phyloP scores from a whole-genome alignment of 2,888 invertebrate species.

The Drosophila yooni region DNA sequence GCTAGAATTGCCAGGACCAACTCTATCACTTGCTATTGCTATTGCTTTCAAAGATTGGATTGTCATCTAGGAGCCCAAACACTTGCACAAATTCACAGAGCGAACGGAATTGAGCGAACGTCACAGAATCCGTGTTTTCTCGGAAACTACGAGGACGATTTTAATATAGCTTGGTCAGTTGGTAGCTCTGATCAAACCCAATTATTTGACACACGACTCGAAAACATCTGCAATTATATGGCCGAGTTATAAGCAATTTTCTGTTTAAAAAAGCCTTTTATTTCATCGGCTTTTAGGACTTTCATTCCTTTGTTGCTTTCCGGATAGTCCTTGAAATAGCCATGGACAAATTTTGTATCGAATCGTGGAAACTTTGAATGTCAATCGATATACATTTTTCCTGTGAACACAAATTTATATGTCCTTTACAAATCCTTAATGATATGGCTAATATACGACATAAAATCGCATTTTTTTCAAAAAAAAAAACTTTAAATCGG shows the following conservation, averaged over 20 bases:
- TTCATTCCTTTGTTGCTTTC: not conserved
- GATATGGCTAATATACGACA: not conserved
- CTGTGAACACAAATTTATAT: not conserved
- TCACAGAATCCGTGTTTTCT: not conserved
- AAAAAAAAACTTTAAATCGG: no score
- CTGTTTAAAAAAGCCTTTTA: not conserved
- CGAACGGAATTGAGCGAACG: not conserved
- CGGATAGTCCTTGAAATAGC: not conserved
- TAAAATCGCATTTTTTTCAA: no score
- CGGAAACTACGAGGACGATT: not conserved
- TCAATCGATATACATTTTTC: not conserved
- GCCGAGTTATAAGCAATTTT: not conserved
- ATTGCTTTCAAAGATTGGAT: not conserved
- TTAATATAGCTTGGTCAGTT: not conserved
- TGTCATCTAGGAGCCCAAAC: not conserved
- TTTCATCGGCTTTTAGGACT: not conserved
- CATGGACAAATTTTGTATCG: not conserved
- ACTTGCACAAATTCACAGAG: not conserved
- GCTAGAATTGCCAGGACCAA: not conserved
- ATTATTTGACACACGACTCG: not conserved
- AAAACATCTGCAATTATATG: not conserved
- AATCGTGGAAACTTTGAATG: constrained; percentile 3
- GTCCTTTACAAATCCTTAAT: not conserved
- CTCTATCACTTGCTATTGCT: not conserved
- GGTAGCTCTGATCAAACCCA: not conserved